phyloP scores from a whole-genome alignment of 2,113 vertebrate genomes.

The Ahaetulla prasina region DNA sequence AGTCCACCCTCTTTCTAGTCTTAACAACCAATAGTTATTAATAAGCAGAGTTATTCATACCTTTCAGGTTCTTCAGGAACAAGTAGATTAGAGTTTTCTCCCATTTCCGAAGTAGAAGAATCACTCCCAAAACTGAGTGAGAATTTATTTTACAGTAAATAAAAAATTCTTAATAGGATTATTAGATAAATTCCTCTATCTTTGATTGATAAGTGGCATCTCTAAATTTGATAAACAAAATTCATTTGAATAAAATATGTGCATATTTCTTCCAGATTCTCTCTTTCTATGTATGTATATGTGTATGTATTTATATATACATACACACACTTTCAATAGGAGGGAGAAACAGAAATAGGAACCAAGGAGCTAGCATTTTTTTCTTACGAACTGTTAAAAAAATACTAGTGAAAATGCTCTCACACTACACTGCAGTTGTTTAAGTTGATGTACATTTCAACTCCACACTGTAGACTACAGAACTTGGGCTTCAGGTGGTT shows the following conservation, averaged over 20 bases:
- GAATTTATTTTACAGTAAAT: not conserved
- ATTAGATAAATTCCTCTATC: not conserved
- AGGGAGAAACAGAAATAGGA: not conserved
- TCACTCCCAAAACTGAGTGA: conserved; percentile 68
- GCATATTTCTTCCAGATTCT: not conserved
- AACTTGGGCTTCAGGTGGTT: not conserved
- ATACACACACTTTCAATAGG: not conserved
- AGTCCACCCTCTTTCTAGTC: too few species aligned
- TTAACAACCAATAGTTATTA: not conserved
- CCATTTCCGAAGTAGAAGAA: conserved; percentile 61
- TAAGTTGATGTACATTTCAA: not conserved
- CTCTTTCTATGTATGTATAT: not conserved
- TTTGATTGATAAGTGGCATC: not conserved
- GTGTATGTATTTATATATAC: not conserved
- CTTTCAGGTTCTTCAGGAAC: conserved; percentile 68
- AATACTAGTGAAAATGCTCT: not conserved
- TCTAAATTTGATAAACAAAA: not conserved
- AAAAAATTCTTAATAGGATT: not conserved
- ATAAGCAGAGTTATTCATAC: conserved; percentile 43
- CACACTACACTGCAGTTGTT: not conserved
- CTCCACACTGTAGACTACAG: not conserved
- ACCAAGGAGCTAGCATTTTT: not conserved
- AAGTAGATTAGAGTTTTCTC: conserved; percentile 60
- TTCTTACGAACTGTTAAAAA: not conserved
- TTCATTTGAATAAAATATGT: not conserved